Conservation (phyloP, 2,888 invertebrate species). For the Endotricha flammealis region DNA sequence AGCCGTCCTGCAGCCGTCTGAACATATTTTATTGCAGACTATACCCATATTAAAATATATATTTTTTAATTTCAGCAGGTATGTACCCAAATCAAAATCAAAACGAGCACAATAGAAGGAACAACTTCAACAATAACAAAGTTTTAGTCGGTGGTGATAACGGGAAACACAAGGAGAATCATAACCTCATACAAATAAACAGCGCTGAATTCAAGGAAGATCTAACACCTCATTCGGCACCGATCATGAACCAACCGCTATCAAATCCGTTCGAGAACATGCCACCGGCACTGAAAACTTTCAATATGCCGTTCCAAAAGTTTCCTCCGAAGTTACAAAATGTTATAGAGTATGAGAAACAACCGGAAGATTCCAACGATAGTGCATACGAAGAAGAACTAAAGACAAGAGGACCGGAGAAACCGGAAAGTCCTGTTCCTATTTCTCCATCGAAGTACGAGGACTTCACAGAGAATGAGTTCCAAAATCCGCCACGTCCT, state of each 20-base stretch:
- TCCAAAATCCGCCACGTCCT: constrained; percentile 32
- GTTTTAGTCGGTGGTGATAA: constrained; percentile 63
- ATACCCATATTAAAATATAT: not conserved
- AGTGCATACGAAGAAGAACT: constrained; percentile 49
- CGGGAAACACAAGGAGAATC: constrained; percentile 40
- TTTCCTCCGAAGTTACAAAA: constrained; percentile 17
- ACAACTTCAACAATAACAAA: constrained; percentile 67
- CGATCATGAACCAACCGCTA: constrained; percentile 40
- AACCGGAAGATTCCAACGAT: constrained; percentile 31
- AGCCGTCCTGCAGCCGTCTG: no score
- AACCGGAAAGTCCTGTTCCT: constrained; percentile 14
- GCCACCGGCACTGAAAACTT: constrained; percentile 44
- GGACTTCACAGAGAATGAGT: constrained; percentile 38
- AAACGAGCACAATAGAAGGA: constrained; percentile 74
- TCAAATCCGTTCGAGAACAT: constrained; percentile 60
- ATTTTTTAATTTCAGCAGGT: constrained; percentile 44
- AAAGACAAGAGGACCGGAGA: constrained; percentile 35
- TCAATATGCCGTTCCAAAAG: constrained; percentile 25
- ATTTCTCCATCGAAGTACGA: constrained; percentile 32
- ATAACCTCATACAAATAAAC: constrained; percentile 44
- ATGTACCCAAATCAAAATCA: constrained; percentile 52
- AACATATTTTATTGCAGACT: no score
- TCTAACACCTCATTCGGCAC: constrained; percentile 31
- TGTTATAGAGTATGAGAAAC: constrained; percentile 21
- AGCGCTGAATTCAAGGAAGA: constrained; percentile 32